Evolutionary conservation across 2,113 vertebrate species (phyloP).

Genomic region (Salvelinus alpinus): DNA sequence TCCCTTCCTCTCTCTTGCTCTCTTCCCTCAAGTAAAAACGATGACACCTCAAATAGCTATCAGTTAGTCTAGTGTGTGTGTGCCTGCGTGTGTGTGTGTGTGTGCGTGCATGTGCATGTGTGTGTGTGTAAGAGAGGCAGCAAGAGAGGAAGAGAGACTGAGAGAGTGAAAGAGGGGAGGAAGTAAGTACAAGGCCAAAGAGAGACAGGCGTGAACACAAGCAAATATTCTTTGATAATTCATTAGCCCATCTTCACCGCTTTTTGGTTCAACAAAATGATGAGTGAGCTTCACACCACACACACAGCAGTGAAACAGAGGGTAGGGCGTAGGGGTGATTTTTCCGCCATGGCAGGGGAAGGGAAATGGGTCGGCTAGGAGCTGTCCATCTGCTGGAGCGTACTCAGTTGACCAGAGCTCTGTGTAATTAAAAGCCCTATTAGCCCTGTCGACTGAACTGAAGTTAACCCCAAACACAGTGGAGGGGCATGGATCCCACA

Average conservation of each 20-base stretch:
- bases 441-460: constrained; percentile 38
- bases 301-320: too few relatives aligned
- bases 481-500: not conserved
- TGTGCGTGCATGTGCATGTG: too few relatives aligned
- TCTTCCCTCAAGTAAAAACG: constrained; percentile 58
- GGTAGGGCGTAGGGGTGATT: not conserved
- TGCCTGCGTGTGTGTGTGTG: too few relatives aligned
- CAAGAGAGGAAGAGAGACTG: not conserved
- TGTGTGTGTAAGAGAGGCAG: constrained; percentile 1
- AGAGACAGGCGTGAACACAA: not conserved
- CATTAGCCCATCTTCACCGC: not conserved
- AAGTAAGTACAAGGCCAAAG: not conserved
- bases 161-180: too few relatives aligned
- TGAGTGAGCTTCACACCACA: too few relatives aligned
- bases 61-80: constrained; percentile 43
- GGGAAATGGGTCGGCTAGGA: constrained; percentile 6
- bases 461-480: constrained; percentile 29
- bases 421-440: constrained; percentile 58
- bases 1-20: constrained; percentile 54
- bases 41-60: constrained; percentile 75
- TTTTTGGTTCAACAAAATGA: too few relatives aligned
- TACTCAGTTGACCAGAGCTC: constrained; percentile 56
- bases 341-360: not conserved
- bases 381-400: constrained; percentile 33
- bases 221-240: not conserved